Base-by-base conservation (phyloP, 2,888 invertebrate genomes). In the Drosophila koepferae region DNA sequence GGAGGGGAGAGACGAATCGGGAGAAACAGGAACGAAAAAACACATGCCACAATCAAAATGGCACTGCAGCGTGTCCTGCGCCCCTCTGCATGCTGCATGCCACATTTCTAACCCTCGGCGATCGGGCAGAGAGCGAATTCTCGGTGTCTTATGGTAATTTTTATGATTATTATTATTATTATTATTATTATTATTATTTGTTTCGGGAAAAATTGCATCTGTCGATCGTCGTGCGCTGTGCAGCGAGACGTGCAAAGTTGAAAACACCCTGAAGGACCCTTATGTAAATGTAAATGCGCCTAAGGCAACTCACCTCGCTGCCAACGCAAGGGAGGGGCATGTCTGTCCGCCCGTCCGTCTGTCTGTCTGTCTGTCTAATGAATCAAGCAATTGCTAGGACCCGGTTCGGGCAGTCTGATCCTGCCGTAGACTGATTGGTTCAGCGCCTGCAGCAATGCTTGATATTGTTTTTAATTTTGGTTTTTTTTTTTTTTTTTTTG, bases 131-230 rank as follows among this genome's bases (percentile, higher is more conserved):
- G 28, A 49, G 31, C 18, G n/a, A 6, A 20, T 51, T 40, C 51
- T 49, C 20, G 51, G 71, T 86, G 86, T 84, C 89, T 77, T 90
- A 86, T 86, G 89, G 90, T 90, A 86, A 90, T 86, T 89, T 90
- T 71, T 76, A 71, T 75, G 74, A 80, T 76, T 76, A 89, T 86
- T 76, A 71, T 77, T 76, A 71, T 77, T 76, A 89, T 86, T 74
- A 70, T 76, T 66, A 73, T 85, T 85, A 72, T 77, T 76, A 88
- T 88, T 75, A 70, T 76, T 66, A 73, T 85, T 85, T 65, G 74
- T 69, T 74, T 76, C 65, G 68, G 77, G 71, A 65, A 70, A 79
- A 85, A 89, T 64, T 86, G 86, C 86, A 86, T 86, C 86, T 86
- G 86, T 83, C 74, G 81, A 55, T 63, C 58, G 62, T 63, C 58